phyloP scores from a whole-genome alignment of 1,140 invertebrate species.

The Drusus annulatus region DNA sequence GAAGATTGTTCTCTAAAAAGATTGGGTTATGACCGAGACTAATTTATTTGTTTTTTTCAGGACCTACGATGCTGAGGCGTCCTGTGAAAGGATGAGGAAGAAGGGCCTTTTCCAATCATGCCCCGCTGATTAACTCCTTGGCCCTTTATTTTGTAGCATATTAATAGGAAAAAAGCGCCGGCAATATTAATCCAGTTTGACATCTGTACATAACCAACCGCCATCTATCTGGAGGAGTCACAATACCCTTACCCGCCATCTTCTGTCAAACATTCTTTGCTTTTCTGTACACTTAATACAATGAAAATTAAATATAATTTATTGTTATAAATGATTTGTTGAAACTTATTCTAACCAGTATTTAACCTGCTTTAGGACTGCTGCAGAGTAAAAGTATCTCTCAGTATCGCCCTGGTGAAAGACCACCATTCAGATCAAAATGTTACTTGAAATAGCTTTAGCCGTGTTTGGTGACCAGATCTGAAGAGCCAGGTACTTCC shows the following conservation, averaged over 20 bases:
- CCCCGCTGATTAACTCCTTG: slow-evolving; percentile 10
- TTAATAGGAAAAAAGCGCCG: slow-evolving; percentile 2
- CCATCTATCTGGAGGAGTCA: no score
- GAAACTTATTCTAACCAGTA: not conserved
- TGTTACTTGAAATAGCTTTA: no score
- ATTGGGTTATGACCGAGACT: no score
- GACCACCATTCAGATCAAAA: no score
- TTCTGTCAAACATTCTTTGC: not conserved
- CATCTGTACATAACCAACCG: not conserved
- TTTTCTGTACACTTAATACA: not conserved
- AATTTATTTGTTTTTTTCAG: slow-evolving; percentile 65
- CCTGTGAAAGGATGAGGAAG: slow-evolving; percentile 71
- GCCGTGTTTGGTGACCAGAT: no score
- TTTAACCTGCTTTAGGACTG: no score
- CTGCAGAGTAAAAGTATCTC: no score
- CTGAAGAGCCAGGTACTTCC: no score
- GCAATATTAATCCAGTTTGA: not conserved
- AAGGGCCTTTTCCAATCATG: slow-evolving; percentile 73
- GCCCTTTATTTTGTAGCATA: not conserved
- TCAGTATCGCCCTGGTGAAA: no score
- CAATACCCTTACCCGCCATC: not conserved
- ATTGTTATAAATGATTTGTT: slow-evolving; percentile 5
- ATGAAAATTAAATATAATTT: slow-evolving; percentile 18
- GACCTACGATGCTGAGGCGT: slow-evolving; percentile 73
- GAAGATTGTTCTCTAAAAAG: no score